Evolutionary conservation across 1,140 invertebrate genomes (phyloP), one percentile per base, ranked within the genome.

Genomic region (Stegodyphus mimosarum): DNA sequence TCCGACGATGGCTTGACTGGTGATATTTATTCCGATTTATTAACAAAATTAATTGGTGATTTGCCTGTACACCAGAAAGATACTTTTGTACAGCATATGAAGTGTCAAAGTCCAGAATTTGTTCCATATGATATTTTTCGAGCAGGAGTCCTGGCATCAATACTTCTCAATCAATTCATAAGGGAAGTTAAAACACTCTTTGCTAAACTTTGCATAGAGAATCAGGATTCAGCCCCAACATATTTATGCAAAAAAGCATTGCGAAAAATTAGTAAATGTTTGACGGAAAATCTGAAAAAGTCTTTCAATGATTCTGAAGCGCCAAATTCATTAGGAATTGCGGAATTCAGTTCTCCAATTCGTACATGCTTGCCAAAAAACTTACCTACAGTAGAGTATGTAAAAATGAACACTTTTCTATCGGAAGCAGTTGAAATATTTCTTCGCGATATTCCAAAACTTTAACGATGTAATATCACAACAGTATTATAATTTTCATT

Each of bases 11-110:
- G 86, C 48, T 55, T 87, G 1, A 87, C 86, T 48, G 86, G 86
- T n/a, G 86, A 87, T 52, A 87, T 87, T 7, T 87, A 87, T 15
- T 77, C 86, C 9, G 86, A 87, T 73, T 55, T 87, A n/a, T 73
- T 87, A 55, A 79, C 76, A 10, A 78, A 87, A 67, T 67, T 87
- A 52, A 53, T 87, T 17, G 17, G 49, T n/a, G 86, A 79, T 64
- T 53, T 74, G 7, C 86, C 79, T 3, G 52, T 51, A 5, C 73
- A 52, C 18, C 73, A 87, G 15, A 77, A 67, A 60, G 86, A 87
- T 10, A 77, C 63, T 18, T 83, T 87, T 64, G 33, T 87, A 52
- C 86, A 83, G 5, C 55, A 87, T 51, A 64, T 87, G 49, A 72
- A 87, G n/a, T 83, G 86, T 67, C 79, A 77, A 6, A 76, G 79